phyloP scores from a whole-genome alignment of 2,113 vertebrate genomes.

The Myotis yumanensis region DNA sequence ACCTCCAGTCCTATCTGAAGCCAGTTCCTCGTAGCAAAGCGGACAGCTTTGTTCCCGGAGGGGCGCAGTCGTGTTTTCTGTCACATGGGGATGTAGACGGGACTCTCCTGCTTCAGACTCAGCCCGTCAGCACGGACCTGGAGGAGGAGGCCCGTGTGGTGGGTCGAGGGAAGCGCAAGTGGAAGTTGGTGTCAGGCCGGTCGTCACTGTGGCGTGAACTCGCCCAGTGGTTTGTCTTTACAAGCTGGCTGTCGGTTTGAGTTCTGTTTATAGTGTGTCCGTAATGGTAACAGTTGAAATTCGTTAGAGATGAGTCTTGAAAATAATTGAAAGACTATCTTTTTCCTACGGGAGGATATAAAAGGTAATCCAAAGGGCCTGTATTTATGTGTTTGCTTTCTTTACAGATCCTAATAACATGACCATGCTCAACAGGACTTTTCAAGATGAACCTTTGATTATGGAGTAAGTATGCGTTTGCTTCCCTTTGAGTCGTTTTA shows the following conservation, averaged over 20 bases:
- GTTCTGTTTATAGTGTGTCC: not conserved
- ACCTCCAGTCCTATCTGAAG: not conserved
- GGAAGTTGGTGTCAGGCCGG: not conserved
- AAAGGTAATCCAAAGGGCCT: not conserved
- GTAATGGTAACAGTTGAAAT: not conserved
- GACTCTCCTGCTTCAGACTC: not conserved
- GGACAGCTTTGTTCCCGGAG: not conserved
- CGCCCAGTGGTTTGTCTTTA: not conserved
- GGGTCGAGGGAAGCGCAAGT: not conserved
- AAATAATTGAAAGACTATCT: constrained; percentile 23
- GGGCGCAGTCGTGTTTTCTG: not conserved
- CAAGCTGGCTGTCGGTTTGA: not conserved
- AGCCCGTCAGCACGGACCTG: not conserved
- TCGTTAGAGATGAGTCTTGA: not conserved
- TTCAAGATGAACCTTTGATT: constrained; percentile 94
- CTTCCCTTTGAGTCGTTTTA: constrained; percentile 33
- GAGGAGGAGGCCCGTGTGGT: not conserved
- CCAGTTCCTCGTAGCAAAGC: not conserved
- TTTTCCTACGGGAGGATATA: not conserved
- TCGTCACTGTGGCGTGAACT: not conserved
- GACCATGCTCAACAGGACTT: constrained; percentile 88
- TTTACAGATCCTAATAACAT: constrained; percentile 86
- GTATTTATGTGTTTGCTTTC: constrained; percentile 48
- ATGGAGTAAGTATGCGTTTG: constrained; percentile 94
- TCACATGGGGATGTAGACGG: not conserved